These are phyloP conservation scores for Ectemnius cavifrons DNA, from an alignment of 2,888 invertebrate species.

Conservation along the genomic window DNA sequence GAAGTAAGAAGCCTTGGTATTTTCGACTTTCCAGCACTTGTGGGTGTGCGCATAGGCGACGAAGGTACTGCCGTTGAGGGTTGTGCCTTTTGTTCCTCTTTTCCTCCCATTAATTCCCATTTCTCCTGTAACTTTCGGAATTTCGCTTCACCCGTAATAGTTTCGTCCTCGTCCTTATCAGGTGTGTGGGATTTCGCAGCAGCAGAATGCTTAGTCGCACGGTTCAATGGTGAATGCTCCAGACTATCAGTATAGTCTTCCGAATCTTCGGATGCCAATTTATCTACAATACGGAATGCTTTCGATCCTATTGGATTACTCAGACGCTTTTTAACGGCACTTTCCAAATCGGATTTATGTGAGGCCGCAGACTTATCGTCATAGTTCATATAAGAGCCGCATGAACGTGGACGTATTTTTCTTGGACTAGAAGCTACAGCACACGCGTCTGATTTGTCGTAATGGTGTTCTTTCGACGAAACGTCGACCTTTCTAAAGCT, in stretches of 20 bases:
- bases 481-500: conserved; percentile 59
- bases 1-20: conserved; percentile 88
- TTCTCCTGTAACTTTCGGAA: conserved; percentile 88
- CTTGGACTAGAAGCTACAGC: conserved; percentile 69
- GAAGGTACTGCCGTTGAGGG: conserved; percentile 64
- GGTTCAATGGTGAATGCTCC: conserved; percentile 80
- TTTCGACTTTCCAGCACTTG: conserved; percentile 81
- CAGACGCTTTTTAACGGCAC: conserved; percentile 83
- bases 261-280: conserved; percentile 83
- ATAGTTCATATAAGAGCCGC: conserved; percentile 80
- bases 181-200: conserved; percentile 34
- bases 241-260: conserved; percentile 87
- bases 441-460: conserved; percentile 55
- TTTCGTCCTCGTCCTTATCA: conserved; percentile 61
- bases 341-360: conserved; percentile 79
- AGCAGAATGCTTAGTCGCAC: conserved; percentile 49
- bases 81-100: conserved; percentile 76
- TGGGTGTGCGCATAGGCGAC: conserved; percentile 77
- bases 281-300: conserved; percentile 86
- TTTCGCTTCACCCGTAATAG: conserved; percentile 81
- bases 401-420: conserved; percentile 85
- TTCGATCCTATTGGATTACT: conserved; percentile 84
- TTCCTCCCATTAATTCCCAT: conserved; percentile 88
- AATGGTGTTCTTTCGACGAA: conserved; percentile 51
- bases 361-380: conserved; percentile 79